These are phyloP conservation scores for Brachyptera risi DNA, from an alignment of 2,888 invertebrate genomes.

Conservation along the genomic window DNA sequence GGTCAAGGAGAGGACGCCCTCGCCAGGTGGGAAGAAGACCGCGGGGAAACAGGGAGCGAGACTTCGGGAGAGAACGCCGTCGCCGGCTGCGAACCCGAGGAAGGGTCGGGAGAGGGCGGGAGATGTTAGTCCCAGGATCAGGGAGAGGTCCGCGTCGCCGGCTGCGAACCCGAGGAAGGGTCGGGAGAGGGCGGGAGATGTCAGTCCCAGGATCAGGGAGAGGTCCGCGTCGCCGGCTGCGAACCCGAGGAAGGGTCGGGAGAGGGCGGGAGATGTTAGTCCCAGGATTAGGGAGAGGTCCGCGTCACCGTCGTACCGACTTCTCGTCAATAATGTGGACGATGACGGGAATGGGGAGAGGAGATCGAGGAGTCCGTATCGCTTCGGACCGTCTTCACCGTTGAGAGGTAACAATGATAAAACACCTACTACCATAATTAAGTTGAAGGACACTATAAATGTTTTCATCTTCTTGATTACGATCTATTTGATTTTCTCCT, in stretches of 20 bases:
- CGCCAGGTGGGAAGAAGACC: too few species aligned
- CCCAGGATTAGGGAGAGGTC: conserved; percentile 42
- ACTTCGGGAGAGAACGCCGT: too few species aligned
- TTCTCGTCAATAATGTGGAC: conserved; percentile 45
- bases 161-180: not conserved
- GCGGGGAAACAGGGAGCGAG: too few species aligned
- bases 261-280: not conserved
- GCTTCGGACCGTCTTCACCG: conserved; percentile 38
- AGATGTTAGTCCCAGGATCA: conserved; percentile 35
- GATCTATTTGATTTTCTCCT: too few species aligned
- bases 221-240: conserved; percentile 44
- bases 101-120: not conserved
- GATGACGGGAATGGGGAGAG: conserved; percentile 36
- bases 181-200: not conserved
- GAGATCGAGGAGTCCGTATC: not conserved
- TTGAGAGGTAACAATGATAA: conserved; percentile 25
- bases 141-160: conserved; percentile 45
- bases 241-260: not conserved
- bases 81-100: not conserved
- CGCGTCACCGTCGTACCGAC: conserved; percentile 44
- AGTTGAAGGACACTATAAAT: too few species aligned
- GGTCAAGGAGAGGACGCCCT: too few species aligned
- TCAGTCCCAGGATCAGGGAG: conserved; percentile 38
- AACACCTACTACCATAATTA: too few species aligned
- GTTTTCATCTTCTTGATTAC: too few species aligned